These are phyloP conservation scores for Agrotis segetum DNA, from an alignment of 2,888 invertebrate species.

Conservation along the genomic window DNA sequence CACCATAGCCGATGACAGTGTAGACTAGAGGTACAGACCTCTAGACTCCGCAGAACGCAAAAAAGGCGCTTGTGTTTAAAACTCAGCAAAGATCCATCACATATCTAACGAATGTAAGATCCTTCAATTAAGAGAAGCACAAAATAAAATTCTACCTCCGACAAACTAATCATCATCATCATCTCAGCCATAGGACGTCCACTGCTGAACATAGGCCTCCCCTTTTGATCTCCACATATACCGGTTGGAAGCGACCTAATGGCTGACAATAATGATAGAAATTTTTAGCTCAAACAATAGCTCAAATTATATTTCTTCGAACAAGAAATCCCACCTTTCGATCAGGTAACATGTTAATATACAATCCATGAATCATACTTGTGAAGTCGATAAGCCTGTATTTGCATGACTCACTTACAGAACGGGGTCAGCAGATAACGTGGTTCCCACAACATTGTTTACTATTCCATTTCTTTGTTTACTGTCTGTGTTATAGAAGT, in stretches of 20 bases:
- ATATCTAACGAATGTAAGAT: background rate
- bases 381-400: constrained; percentile 51
- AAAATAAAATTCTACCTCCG: background rate
- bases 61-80: no score
- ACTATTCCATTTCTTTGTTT: constrained; percentile 58
- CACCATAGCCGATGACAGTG: no score
- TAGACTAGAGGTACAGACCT: no score
- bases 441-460: constrained; percentile 50
- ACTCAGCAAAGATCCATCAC: background rate
- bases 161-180: no score
- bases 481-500: constrained; percentile 11
- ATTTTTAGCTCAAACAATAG: constrained; percentile 30
- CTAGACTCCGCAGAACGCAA: no score
- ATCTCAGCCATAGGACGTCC: no score
- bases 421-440: constrained; percentile 62
- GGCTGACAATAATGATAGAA: constrained; percentile 17
- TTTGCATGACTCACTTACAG: constrained; percentile 55
- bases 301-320: constrained; percentile 44
- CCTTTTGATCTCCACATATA: no score
- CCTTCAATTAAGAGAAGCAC: background rate
- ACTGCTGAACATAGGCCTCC: no score
- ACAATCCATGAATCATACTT: constrained; percentile 57
- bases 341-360: constrained; percentile 54
- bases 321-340: constrained; percentile 25
- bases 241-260: no score